Percentiles rank a stretch among this genome's conserved stretches.
Conservation (phyloP, 2,113 vertebrate species). For the Apodemus speciosus region DNA sequence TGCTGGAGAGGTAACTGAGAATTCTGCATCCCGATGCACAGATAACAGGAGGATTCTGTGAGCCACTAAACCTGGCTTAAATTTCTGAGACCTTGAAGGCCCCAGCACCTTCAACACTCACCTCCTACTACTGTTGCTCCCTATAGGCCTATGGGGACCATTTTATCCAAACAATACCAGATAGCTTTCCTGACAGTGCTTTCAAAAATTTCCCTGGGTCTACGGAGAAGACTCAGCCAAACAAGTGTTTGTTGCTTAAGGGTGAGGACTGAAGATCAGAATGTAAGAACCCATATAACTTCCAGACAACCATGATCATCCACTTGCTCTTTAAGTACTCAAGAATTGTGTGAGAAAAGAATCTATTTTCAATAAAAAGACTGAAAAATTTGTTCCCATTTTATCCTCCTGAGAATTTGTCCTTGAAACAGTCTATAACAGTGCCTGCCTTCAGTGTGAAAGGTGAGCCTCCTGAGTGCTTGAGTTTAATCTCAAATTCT, state of each 20-base stretch:
- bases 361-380: not conserved
- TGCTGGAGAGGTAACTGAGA: not conserved
- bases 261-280: not conserved
- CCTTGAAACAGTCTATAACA: not conserved
- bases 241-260: not conserved
- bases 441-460: not conserved
- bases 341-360: not conserved
- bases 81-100: not conserved
- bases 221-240: not conserved
- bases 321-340: not conserved
- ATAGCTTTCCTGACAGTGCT: not conserved
- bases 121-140: not conserved
- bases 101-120: not conserved
- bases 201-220: not conserved
- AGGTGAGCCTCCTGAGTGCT: not conserved
- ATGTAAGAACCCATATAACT: not conserved
- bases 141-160: not conserved
- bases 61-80: not conserved
- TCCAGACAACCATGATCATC: not conserved
- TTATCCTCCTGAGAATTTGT: not conserved
- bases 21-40: not conserved
- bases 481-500: not conserved
- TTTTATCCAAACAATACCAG: not conserved
- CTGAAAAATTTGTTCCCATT: not conserved
- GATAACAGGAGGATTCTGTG: not conserved